Percentiles rank a stretch among this genome's conserved stretches.
phyloP scores from a whole-genome alignment of 2,888 invertebrate species.

The Temnothorax rugatulus region DNA sequence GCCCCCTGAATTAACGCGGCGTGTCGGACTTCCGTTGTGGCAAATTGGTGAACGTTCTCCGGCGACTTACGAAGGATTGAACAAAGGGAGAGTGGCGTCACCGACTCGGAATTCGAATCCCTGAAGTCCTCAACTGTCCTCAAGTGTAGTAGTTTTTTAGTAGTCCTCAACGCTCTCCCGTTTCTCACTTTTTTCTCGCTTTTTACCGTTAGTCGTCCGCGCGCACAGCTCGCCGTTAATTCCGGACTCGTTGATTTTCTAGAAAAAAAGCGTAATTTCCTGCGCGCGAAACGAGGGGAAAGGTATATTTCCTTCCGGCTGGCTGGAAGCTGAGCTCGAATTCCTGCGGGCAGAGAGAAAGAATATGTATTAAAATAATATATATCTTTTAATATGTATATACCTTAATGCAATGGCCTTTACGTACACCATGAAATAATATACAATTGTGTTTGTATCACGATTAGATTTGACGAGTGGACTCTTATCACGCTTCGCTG shows the following conservation, averaged over 20 bases:
- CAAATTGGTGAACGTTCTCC: constrained; percentile 61
- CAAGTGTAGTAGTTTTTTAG: no score
- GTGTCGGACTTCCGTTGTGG: constrained; percentile 66
- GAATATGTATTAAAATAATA: constrained; percentile 1
- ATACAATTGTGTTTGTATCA: not conserved
- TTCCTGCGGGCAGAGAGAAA: not conserved
- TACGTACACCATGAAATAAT: not conserved
- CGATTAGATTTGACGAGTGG: constrained; percentile 27
- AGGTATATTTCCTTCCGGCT: not conserved
- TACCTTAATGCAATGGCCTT: not conserved
- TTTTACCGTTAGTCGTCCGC: not conserved
- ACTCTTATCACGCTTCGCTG: constrained; percentile 19
- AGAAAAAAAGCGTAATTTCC: not conserved
- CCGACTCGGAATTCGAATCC: constrained; percentile 73
- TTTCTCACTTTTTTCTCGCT: not conserved
- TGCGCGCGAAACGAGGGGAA: not conserved
- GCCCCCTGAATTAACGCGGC: constrained; percentile 58
- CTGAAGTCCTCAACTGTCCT: constrained; percentile 61
- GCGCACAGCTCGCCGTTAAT: not conserved
- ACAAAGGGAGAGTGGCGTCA: constrained; percentile 68
- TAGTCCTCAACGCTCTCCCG: constrained; percentile 30
- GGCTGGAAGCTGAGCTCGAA: not conserved
- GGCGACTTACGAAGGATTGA: constrained; percentile 66
- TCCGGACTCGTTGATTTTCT: not conserved
- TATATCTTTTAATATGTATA: not conserved